Percentiles rank a stretch among this genome's conserved stretches.
These are phyloP conservation scores for Nothobranchius furzeri DNA, from an alignment of 2,113 vertebrate species.

Conservation along the genomic window DNA sequence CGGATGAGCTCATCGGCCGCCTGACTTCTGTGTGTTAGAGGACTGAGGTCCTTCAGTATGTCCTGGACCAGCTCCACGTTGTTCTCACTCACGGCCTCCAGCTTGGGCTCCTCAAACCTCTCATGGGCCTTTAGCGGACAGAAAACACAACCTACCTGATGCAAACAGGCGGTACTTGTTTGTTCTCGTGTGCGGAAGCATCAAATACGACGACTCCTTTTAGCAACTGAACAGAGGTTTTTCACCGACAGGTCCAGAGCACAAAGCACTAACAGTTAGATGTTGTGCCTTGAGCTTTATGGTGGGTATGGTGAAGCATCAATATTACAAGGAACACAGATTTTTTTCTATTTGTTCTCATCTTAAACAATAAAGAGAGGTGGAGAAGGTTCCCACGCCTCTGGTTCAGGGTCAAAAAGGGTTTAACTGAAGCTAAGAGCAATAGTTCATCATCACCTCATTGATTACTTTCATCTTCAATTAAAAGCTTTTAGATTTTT, in stretches of 20 bases:
- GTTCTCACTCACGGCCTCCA: conserved; percentile 93
- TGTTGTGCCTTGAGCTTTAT: conserved; percentile 17
- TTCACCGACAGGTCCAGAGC: conserved; percentile 9
- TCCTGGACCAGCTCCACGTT: conserved; percentile 96
- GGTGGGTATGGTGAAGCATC: conserved; percentile 26
- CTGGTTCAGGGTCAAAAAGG: no score
- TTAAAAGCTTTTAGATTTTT: no score
- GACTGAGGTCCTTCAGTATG: conserved; percentile 89
- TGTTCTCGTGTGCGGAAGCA: conserved; percentile 18
- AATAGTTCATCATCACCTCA: no score
- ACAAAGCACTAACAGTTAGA: conserved; percentile 29
- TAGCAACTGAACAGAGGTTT: conserved; percentile 8
- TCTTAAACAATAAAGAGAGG: no score
- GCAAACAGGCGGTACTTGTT: not conserved
- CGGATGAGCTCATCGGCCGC: conserved; percentile 83
- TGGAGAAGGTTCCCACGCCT: no score
- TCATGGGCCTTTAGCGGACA: conserved; percentile 84
- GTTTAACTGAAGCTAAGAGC: no score
- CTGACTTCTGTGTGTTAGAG: conserved; percentile 76
- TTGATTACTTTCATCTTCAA: no score
- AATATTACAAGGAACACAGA: conserved; percentile 56
- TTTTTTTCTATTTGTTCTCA: conserved; percentile 31
- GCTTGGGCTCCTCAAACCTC: conserved; percentile 88
- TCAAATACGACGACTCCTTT: not conserved
- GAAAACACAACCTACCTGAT: not conserved